Base-by-base conservation (phyloP, 2,113 vertebrate species). In the Mus pahari region DNA sequence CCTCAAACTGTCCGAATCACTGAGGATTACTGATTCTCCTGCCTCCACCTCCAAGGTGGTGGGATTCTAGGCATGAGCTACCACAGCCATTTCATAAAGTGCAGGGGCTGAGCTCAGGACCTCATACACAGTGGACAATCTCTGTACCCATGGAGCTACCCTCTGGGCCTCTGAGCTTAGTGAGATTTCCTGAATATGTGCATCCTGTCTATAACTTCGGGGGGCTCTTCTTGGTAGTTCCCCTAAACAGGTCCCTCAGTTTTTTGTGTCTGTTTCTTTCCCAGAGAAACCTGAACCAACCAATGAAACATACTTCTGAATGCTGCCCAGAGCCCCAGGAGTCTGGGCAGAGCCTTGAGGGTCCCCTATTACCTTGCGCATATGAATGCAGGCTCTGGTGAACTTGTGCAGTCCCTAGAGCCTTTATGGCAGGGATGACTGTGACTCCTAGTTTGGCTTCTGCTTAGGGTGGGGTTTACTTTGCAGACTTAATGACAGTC, bases 401-500 rank as follows among this genome's bases (percentile, higher is more conserved):
- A 66, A 58, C 28, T 1, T 3, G 75, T 64, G 83, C 92, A 50
- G 45, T 48, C 50, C 26, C 45, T 53, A 88, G 90, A 83, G 77
- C 36, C 19, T 95, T 73, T 48, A 87, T 86, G 86, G n/a, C 92
- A 6, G 26, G 3, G 28, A 20, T 81, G 71, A 62, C 45, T 92
- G 71, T 71, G 87, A 86, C 58, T 71, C 73, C 81, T 89, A 20
- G n/a, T 87, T 58, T 7, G n/a, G 90, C 50, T 77, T 93, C 82
- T 83, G 90, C 90, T 13, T 39, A 88, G 36, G 77, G 58, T 7
- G 0, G 2, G 93, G 94, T 95, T 97, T 89, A 83, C 88, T 93
- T 50, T 95, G 74, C 45, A 84, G 75, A 13, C 53, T 83, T 95
- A 94, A 95, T 68, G 73, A 95, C 68, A 81, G 87, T 42, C 71